phyloP scores from a whole-genome alignment of 2,888 invertebrate genomes.

The Cantharis flavilabris region DNA sequence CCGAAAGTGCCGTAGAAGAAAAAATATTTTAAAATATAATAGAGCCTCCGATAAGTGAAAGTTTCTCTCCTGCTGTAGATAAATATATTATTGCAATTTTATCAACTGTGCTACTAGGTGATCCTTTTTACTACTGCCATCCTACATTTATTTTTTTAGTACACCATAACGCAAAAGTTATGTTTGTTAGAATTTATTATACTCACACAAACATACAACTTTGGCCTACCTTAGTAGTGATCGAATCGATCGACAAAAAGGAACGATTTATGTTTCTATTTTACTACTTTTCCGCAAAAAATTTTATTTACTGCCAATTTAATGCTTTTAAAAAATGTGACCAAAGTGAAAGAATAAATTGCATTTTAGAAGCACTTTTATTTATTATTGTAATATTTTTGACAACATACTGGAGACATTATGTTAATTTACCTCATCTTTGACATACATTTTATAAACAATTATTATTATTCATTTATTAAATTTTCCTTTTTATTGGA shows the following conservation, averaged over 20 bases:
- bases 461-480: not conserved
- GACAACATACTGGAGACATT: not conserved
- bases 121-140: slow-evolving; percentile 15
- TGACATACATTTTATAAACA: not conserved
- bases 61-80: not conserved
- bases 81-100: slow-evolving; percentile 21
- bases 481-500: not conserved
- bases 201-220: slow-evolving; percentile 19
- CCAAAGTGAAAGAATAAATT: not conserved
- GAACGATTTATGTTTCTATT: not conserved
- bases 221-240: slow-evolving; percentile 1
- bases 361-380: not conserved
- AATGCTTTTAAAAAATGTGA: not conserved
- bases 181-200: slow-evolving; percentile 24
- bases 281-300: not conserved
- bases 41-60: not conserved
- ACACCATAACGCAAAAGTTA: slow-evolving; percentile 23
- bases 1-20: not conserved
- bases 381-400: not conserved
- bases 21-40: not conserved
- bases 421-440: not conserved
- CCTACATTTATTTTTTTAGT: slow-evolving; percentile 15
- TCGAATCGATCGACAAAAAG: not conserved
- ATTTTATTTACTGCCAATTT: not conserved
- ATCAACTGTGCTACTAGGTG: slow-evolving; percentile 19